phyloP scores from a whole-genome alignment of 2,113 vertebrate genomes.

The Excalfactoria chinensis region DNA sequence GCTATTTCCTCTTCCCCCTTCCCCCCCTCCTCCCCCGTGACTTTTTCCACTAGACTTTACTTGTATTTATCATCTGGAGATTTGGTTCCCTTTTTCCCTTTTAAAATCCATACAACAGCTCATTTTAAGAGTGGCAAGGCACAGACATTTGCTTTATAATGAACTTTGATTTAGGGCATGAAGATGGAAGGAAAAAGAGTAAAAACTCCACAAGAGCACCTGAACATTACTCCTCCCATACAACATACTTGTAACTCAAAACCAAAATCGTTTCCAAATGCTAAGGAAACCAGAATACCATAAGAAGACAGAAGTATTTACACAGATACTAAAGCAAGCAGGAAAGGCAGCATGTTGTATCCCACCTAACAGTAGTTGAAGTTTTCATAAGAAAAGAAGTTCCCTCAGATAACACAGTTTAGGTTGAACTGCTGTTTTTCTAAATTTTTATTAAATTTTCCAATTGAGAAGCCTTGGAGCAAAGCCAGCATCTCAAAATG shows the following conservation, averaged over 20 bases:
- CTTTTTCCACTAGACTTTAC: slow-evolving; percentile 44
- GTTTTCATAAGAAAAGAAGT: background rate
- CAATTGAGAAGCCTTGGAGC: background rate
- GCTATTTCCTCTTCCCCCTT: slow-evolving; percentile 46
- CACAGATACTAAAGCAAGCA: background rate
- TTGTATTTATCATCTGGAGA: slow-evolving; percentile 48
- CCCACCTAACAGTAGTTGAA: background rate
- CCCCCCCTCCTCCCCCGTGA: background rate
- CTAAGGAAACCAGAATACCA: background rate
- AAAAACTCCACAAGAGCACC: background rate
- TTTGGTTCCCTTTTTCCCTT: slow-evolving; percentile 38
- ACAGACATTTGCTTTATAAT: background rate
- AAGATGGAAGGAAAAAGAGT: background rate
- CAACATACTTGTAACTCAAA: background rate
- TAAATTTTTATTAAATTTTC: background rate
- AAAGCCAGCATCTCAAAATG: background rate
- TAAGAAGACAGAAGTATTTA: background rate
- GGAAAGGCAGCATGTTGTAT: background rate
- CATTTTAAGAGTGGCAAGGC: background rate
- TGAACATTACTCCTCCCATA: background rate
- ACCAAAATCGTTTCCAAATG: background rate
- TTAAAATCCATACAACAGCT: background rate
- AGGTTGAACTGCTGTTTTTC: background rate
- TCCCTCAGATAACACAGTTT: background rate
- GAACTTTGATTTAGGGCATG: background rate